These are phyloP conservation scores for Leptoteleia sp. DNA, from an alignment of 1,140 invertebrate genomes.

Conservation along the genomic window DNA sequence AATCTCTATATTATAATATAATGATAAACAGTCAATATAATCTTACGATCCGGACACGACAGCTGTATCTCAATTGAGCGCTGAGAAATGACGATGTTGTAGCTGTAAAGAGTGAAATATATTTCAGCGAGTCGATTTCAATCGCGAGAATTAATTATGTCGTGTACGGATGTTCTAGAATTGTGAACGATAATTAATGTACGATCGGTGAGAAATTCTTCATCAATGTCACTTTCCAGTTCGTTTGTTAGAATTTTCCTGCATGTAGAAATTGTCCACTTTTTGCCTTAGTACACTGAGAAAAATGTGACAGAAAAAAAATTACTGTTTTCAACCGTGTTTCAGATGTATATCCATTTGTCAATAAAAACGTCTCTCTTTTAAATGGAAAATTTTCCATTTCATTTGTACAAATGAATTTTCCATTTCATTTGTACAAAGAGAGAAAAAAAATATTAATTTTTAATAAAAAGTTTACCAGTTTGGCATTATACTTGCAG, in stretches of 20 bases:
- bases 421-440: too few relatives aligned
- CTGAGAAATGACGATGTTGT: too few relatives aligned
- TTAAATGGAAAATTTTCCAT: too few relatives aligned
- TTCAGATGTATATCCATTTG: too few relatives aligned
- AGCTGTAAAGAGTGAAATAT: neutral
- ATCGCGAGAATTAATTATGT: conserved; percentile 13
- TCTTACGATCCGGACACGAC: neutral
- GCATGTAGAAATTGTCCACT: conserved; percentile 26
- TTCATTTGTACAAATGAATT: too few relatives aligned
- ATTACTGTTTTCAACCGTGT: too few relatives aligned
- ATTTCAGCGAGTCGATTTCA: neutral
- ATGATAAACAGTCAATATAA: conserved; percentile 25
- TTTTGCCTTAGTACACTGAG: conserved; percentile 42
- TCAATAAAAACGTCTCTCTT: too few relatives aligned
- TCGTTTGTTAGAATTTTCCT: conserved; percentile 41
- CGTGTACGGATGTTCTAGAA: conserved; percentile 4
- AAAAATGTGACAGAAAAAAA: too few relatives aligned
- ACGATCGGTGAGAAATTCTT: conserved; percentile 26
- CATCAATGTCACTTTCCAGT: conserved; percentile 23
- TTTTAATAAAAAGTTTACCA: too few relatives aligned
- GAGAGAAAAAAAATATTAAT: too few relatives aligned
- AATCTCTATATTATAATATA: conserved; percentile 25
- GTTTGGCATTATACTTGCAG: too few relatives aligned
- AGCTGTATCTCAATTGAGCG: neutral
- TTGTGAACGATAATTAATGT: conserved; percentile 40